Evolutionary conservation across 2,797 vertebrate genomes (phyloP).

Genomic region (Pipistrellus kuhlii): DNA sequence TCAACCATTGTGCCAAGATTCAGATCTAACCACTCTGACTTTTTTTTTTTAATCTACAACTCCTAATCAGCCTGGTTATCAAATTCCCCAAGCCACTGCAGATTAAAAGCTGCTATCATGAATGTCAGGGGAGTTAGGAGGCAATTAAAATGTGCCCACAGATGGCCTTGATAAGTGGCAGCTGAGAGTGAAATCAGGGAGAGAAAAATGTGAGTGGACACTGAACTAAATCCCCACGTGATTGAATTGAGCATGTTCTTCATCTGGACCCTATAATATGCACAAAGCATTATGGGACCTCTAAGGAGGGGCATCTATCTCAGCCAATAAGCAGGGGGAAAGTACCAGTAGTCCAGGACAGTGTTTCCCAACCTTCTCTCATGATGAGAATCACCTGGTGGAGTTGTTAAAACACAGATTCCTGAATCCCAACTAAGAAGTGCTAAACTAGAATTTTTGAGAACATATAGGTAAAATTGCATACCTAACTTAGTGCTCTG

Average conservation of each 20-base stretch:
- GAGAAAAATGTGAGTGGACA: background rate
- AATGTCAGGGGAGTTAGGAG: background rate
- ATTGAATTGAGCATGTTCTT: background rate
- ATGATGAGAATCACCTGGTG: too few species aligned
- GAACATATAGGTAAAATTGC: too few species aligned
- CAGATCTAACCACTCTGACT: background rate
- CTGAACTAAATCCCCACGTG: background rate
- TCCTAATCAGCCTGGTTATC: slow-evolving; percentile 1
- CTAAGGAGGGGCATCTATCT: background rate
- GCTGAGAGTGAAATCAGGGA: background rate
- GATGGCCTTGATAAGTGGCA: slow-evolving; percentile 7
- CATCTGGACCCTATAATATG: background rate
- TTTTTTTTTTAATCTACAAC: background rate
- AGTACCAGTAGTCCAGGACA: too few species aligned
- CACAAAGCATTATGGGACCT: background rate
- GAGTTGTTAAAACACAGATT: too few species aligned
- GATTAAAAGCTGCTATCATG: background rate
- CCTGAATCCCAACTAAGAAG: too few species aligned
- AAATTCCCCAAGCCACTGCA: background rate
- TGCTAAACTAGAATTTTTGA: too few species aligned
- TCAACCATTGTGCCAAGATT: background rate
- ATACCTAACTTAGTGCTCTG: too few species aligned
- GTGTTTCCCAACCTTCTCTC: too few species aligned
- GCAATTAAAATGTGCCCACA: background rate
- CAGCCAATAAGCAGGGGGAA: background rate